Conservation (phyloP, 2,888 invertebrate genomes). For the Ashinkailepas kermadecensis region DNA sequence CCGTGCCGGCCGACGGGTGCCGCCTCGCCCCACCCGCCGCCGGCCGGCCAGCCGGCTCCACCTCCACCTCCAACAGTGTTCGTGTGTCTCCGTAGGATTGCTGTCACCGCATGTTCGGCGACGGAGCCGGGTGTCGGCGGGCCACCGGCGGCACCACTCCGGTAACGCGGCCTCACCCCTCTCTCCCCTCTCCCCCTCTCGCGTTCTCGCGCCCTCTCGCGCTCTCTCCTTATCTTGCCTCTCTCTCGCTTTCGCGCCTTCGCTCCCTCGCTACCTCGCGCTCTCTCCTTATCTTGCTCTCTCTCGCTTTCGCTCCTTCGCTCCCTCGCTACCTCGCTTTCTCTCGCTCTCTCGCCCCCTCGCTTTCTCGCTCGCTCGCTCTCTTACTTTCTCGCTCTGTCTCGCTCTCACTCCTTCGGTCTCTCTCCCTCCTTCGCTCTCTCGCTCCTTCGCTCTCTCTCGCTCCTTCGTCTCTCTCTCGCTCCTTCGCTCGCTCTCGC, state of each 20-base stretch:
- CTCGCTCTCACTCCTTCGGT: neutral
- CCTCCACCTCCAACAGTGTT: too few species aligned
- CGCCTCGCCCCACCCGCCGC: too few species aligned
- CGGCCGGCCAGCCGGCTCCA: neutral
- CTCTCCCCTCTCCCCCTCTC: neutral
- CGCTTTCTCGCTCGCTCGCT: neutral
- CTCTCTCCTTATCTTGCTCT: neutral
- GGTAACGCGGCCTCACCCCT: neutral
- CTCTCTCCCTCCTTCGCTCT: neutral
- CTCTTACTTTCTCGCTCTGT: neutral
- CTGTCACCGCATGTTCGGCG: constrained; percentile 13
- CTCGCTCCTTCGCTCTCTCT: neutral
- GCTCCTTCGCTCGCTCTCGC: neutral
- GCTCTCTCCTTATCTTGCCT: neutral
- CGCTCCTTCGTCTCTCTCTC: neutral
- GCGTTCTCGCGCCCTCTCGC: neutral
- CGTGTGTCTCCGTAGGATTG: constrained; percentile 5
- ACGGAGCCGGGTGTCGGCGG: neutral
- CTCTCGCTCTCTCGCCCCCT: neutral
- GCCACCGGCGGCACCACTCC: neutral
- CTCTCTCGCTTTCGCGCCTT: neutral
- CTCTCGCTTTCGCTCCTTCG: neutral
- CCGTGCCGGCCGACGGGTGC: neutral
- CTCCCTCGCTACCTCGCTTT: neutral
- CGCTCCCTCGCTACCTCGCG: too few species aligned